Base-by-base conservation (phyloP, 2,888 invertebrate species). In the Villa cingulata region DNA sequence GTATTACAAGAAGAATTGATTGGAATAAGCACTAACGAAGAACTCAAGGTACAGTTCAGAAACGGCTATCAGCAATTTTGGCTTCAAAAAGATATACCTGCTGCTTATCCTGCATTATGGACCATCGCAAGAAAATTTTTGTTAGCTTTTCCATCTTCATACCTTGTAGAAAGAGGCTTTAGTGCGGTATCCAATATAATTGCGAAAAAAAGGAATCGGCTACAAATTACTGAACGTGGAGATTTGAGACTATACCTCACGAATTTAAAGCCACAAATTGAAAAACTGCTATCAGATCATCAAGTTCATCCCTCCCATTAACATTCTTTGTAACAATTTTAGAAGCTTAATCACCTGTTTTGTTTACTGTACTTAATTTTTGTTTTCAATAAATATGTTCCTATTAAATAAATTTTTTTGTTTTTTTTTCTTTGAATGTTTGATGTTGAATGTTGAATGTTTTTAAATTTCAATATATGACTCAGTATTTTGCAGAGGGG, bases 41-140 rank as follows among this genome's bases (percentile, higher is more conserved):
- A 29, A 29, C 29, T 41, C 5, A 41, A 41, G 16, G 41, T 29
- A 29, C 41, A 41, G 41, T 29, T 41, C 5, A 41, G 29, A 29
- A 41, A 29, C 29, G 29, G 41, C 27, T 41, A 41, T 41, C 27
- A 41, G 41, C 41, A 29, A 29, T 41, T 41, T 16, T 41, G 10
- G 2, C n/a, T 34, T 4, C 34, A 37, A 37, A 37, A 37, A 9
- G 16, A 17, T 10, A 17, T 37, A n/a, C 37, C 16, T 5, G 37
- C 19, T 18, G 34, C 18, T 34, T 42, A 42, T 42, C 18, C 42
- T 18, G 19, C 18, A 34, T 18, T 34, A 7, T 29, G 29, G 10
- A 41, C 27, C 29, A 29, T 41, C 2, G 27, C 41, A 16, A 41
- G 41, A 27, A 41, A 34, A 20, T 42, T 42, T 42, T 34, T 34